phyloP scores from a whole-genome alignment of 1,140 invertebrate genomes.

The Trichoplusia ni region DNA sequence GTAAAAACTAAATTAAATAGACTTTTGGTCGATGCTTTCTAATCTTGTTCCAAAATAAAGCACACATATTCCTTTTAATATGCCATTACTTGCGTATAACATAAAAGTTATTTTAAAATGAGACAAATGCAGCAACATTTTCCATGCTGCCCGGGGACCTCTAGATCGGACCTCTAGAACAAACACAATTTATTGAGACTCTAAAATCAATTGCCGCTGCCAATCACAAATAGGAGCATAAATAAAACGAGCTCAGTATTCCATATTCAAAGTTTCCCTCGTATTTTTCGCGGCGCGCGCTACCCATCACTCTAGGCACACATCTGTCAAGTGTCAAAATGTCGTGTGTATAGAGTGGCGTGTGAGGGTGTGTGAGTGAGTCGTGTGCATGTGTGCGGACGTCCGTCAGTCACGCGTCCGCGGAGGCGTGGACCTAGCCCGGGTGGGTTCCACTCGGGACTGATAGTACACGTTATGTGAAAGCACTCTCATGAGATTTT shows the following conservation, averaged over 20 bases:
- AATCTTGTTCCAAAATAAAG: too few relatives aligned
- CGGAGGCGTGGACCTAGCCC: constrained; percentile 50
- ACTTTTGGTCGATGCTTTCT: too few relatives aligned
- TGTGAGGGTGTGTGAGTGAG: constrained; percentile 27
- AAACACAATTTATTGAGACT: too few relatives aligned
- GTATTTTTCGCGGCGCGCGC: constrained; percentile 13
- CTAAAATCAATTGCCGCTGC: constrained; percentile 23
- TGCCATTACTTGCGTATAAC: too few relatives aligned
- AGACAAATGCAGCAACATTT: too few relatives aligned
- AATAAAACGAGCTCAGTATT: constrained; percentile 16
- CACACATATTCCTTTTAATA: too few relatives aligned
- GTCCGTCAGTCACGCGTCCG: constrained; percentile 66
- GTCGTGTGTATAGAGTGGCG: not conserved
- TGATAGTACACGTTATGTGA: too few relatives aligned
- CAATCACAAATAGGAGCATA: constrained; percentile 19
- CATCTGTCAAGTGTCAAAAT: constrained; percentile 31
- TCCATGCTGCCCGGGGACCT: too few relatives aligned
- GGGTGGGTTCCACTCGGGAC: constrained; percentile 36
- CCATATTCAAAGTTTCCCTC: constrained; percentile 23
- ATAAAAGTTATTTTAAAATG: too few relatives aligned
- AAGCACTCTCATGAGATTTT: too few relatives aligned
- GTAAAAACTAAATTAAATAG: too few relatives aligned
- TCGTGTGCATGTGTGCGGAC: constrained; percentile 42
- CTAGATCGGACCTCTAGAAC: too few relatives aligned
- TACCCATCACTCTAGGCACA: constrained; percentile 27